Evolutionary conservation across 2,888 invertebrate genomes (phyloP).

Genomic region (Ophion ellenae): DNA sequence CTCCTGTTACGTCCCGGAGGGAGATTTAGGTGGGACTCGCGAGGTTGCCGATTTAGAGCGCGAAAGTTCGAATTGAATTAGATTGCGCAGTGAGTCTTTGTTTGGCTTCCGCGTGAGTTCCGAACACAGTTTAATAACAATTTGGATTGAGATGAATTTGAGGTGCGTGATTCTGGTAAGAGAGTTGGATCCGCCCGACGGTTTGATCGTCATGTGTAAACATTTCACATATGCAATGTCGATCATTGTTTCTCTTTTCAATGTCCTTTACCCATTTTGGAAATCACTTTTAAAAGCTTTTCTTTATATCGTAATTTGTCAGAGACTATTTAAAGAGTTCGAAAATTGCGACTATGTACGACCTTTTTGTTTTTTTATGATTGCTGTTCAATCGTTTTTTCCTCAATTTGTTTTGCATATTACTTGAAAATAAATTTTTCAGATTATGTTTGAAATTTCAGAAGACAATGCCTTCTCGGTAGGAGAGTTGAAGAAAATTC

Average conservation of each 20-base stretch:
- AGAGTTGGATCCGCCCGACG: rapidly evolving
- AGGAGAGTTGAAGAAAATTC: conserved; percentile 27
- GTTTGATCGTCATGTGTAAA: neutral
- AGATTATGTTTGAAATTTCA: conserved; percentile 20
- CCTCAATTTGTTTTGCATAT: conserved; percentile 21
- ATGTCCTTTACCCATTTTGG: conserved; percentile 25
- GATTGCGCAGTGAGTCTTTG: too few species aligned
- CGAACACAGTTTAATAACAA: too few species aligned
- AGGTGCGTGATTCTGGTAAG: too few species aligned
- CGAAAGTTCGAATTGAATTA: too few species aligned
- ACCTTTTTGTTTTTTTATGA: conserved; percentile 19
- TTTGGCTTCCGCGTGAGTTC: too few species aligned
- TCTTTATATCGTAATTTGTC: conserved; percentile 16
- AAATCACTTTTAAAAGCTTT: conserved; percentile 30
- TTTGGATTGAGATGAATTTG: rapidly evolving
- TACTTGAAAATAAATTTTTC: conserved; percentile 11
- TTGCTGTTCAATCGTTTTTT: conserved; percentile 17
- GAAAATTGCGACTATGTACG: conserved; percentile 6
- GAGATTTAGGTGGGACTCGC: too few species aligned
- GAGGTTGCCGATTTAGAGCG: too few species aligned
- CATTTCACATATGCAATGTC: conserved; percentile 8
- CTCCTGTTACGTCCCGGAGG: too few species aligned
- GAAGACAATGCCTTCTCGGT: conserved; percentile 28
- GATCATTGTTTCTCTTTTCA: conserved; percentile 11
- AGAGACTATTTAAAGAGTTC: conserved; percentile 24